Evolutionary conservation across 2,888 invertebrate species (phyloP).

Genomic region (Eueremaeus valkanovi): DNA sequence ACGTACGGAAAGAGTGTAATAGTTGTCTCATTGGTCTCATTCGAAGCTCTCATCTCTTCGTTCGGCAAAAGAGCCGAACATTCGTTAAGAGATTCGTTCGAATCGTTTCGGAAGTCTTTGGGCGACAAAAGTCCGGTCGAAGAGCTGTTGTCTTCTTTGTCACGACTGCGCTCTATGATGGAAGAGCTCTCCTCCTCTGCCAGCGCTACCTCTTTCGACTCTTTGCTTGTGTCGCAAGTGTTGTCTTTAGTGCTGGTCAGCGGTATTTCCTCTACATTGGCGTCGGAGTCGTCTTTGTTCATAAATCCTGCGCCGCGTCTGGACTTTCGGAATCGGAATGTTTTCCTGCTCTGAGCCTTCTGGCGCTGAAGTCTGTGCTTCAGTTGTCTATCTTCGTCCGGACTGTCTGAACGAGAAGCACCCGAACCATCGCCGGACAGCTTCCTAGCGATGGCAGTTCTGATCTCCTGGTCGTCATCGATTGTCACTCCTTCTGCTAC

Average conservation of each 20-base stretch:
- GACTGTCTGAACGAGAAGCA: constrained; percentile 32
- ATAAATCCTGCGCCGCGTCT: constrained; percentile 48
- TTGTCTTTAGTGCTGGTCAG: not conserved
- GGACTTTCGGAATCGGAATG: constrained; percentile 60
- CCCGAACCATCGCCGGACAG: constrained; percentile 12
- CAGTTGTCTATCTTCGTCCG: constrained; percentile 36
- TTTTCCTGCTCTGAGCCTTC: constrained; percentile 89
- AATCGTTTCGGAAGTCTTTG: not conserved
- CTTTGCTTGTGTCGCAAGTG: not conserved
- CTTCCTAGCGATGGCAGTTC: constrained; percentile 16
- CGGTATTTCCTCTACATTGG: not conserved
- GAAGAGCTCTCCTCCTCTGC: constrained; percentile 31
- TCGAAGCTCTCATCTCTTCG: not conserved
- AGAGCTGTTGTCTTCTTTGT: not conserved
- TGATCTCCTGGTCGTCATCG: constrained; percentile 38
- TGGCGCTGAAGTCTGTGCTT: constrained; percentile 74
- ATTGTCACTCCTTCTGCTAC: constrained; percentile 30
- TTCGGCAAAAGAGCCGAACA: constrained; percentile 24
- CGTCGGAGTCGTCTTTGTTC: constrained; percentile 41
- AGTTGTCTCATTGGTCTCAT: not conserved
- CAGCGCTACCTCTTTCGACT: not conserved
- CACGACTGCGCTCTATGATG: not conserved
- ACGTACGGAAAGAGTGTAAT: constrained; percentile 11
- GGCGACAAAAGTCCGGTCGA: constrained; percentile 25
- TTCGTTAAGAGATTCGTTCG: constrained; percentile 16